A percentile compares a stretch with the other conserved stretches of the same genome.
phyloP scores from a whole-genome alignment of 2,113 vertebrate genomes.

The Upupa epops region DNA sequence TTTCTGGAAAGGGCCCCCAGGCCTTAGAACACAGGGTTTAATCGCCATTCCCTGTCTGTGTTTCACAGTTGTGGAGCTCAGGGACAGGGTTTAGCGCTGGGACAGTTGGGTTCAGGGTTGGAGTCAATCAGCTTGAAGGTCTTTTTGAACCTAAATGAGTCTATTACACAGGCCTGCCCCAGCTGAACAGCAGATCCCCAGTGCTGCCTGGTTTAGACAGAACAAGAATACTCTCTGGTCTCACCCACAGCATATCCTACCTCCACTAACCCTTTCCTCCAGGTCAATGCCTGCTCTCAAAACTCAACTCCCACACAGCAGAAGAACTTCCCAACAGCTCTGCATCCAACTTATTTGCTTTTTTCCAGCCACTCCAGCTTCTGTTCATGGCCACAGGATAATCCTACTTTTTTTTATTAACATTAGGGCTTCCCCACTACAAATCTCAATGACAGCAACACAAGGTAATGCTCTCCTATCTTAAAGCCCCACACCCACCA shows the following conservation, averaged over 20 bases:
- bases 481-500: neutral
- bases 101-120: too few species aligned
- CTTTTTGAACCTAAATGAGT: too few species aligned
- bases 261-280: neutral
- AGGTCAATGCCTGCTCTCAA: neutral
- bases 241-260: neutral
- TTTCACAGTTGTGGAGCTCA: too few species aligned
- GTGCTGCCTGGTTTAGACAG: fast-evolving
- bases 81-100: too few species aligned
- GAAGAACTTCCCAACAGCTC: neutral
- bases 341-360: fast-evolving
- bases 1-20: too few species aligned
- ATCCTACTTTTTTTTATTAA: neutral
- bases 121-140: too few species aligned
- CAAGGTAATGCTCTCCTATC: neutral
- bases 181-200: fast-evolving
- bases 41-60: too few species aligned
- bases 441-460: neutral
- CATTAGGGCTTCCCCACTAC: neutral
- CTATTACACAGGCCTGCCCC: neutral
- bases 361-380: too few species aligned
- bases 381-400: too few species aligned
- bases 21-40: too few species aligned
- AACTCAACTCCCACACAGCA: neutral
- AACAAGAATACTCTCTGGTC: neutral